Conservation (phyloP, 2,113 vertebrate species). For the Pongo abelii region DNA sequence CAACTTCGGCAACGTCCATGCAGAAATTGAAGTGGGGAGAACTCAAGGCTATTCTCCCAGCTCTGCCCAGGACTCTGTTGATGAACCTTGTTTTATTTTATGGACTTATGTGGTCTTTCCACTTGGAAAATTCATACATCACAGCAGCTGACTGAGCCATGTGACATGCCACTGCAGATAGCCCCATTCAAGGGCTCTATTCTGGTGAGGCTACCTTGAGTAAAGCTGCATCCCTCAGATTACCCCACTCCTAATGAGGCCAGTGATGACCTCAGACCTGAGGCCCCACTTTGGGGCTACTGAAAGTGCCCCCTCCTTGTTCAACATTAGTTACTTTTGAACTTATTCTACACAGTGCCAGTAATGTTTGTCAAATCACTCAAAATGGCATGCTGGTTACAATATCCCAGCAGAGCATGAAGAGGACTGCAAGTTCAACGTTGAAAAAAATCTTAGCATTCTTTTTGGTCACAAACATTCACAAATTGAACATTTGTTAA, state of each 20-base stretch:
- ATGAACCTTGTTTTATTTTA: background rate
- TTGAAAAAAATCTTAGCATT: background rate
- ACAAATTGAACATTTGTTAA: background rate
- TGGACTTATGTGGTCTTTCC: background rate
- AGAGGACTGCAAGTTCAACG: background rate
- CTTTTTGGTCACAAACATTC: too few relatives aligned
- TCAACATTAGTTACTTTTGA: background rate
- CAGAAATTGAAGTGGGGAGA: background rate
- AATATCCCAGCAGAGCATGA: background rate
- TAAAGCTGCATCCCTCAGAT: background rate
- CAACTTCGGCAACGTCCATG: fast-evolving
- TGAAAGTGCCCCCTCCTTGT: too few relatives aligned
- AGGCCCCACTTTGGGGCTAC: fast-evolving
- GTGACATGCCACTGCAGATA: fast-evolving
- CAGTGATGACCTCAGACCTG: background rate
- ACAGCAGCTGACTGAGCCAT: background rate
- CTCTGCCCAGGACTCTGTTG: background rate
- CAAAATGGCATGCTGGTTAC: background rate
- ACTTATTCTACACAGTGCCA: background rate
- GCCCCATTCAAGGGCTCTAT: background rate
- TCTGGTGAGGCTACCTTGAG: background rate
- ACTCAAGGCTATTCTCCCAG: background rate
- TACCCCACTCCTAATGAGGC: fast-evolving
- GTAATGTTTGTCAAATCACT: background rate
- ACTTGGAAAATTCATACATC: background rate